Base-by-base conservation (phyloP, 30 jellyfish, hydroid and myxozoan genomes). In the Turritopsis rubra region DNA sequence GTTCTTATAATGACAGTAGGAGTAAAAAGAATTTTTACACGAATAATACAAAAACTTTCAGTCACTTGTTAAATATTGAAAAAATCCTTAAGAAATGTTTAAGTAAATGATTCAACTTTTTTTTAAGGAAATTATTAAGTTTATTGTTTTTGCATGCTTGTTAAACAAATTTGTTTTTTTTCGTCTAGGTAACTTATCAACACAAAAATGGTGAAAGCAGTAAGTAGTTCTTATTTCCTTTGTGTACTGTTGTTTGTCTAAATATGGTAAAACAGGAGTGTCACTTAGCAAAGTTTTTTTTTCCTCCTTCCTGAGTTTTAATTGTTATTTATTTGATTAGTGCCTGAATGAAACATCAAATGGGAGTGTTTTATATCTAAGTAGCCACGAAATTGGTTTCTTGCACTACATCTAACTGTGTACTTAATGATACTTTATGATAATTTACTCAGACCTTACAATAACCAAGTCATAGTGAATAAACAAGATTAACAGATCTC, bases 201-300 rank as follows among this genome's bases (percentile, higher is more conserved):
- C 13, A 68, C 31, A 68, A 68, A 68, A 23, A 68, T 68, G 77
- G 77, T 68, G 77, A 68, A 68, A 27, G 77, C 77, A 7, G 77
- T 68, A 68, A 68, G 77, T 68, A 68, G 9, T 68, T 68, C 9
- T 68, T 41, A 41, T 41, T 41, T 41, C 60, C 60, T 41, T 41
- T 41, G 5, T 41, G 31, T n/a, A 9, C 9, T 68, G 30, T 68
- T 23, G 77, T 68, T 7, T 68, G 30, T 7, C 31, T 68, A n/a
- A 68, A n/a, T 68, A 68, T 68, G 28, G 31, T 68, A 16, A 23
- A 68, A 27, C 31, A 27, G 77, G 77, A 68, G 77, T 68, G 77
- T 68, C 77, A n/a, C 8, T 68, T 68, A 7, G 16, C 16, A 68
- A 19, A 68, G 1, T 19, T 8, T 68, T 68, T 68, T 68, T 1